phyloP scores from a whole-genome alignment of 2,113 vertebrate genomes.

The Orycteropus afer region DNA sequence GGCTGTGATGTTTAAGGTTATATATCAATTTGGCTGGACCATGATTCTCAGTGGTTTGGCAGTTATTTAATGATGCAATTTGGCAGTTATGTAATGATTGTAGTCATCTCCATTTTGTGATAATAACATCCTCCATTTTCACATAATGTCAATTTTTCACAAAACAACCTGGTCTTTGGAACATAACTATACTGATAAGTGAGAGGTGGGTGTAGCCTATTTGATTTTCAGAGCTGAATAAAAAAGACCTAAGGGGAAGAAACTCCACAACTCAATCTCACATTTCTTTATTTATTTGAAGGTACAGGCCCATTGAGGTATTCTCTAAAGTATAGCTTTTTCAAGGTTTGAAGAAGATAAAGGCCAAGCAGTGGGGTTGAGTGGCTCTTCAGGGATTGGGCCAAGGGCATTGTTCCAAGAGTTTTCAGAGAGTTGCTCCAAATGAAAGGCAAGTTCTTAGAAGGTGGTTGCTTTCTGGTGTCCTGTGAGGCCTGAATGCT shows the following conservation, averaged over 20 bases:
- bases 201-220: too few species aligned
- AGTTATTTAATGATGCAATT: too few species aligned
- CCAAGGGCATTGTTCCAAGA: not conserved
- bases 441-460: not conserved
- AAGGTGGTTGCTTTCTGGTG: not conserved
- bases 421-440: not conserved
- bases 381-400: not conserved
- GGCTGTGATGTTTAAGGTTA: too few species aligned
- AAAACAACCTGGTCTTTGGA: too few species aligned
- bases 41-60: too few species aligned
- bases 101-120: too few species aligned
- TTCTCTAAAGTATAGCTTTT: not conserved
- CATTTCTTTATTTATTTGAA: not conserved
- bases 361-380: not conserved
- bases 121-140: too few species aligned
- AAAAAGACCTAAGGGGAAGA: too few species aligned
- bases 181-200: too few species aligned
- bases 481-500: not conserved
- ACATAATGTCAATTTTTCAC: too few species aligned
- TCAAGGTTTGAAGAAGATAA: not conserved
- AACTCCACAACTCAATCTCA: not conserved
- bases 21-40: too few species aligned
- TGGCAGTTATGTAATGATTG: too few species aligned
- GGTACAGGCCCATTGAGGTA: not conserved
- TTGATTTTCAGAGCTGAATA: not conserved